Percentiles rank a stretch among this genome's conserved stretches.
Evolutionary conservation across 2,113 vertebrate genomes (phyloP).

Genomic region (Lophochroa leadbeateri): DNA sequence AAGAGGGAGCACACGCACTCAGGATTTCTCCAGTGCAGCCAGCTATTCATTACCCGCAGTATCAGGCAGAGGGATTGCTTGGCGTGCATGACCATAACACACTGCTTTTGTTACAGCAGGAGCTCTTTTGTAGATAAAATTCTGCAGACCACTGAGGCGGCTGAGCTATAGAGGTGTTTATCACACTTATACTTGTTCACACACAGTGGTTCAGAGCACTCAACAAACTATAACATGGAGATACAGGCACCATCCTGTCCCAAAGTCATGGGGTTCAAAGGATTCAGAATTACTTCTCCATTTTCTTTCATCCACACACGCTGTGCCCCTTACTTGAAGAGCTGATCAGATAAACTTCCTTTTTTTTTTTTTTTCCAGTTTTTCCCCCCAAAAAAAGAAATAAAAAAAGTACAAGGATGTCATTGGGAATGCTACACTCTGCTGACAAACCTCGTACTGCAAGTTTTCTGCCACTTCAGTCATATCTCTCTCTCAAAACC

Average conservation of each 20-base stretch:
- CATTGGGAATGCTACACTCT: background rate
- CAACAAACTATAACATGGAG: background rate
- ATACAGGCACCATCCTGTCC: background rate
- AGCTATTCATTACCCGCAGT: background rate
- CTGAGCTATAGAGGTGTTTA: background rate
- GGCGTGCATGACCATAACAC: background rate
- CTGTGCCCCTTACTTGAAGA: background rate
- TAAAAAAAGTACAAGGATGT: background rate
- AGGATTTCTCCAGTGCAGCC: background rate
- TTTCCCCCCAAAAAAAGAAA: background rate
- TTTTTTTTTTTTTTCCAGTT: background rate
- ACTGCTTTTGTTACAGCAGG: background rate
- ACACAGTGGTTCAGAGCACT: background rate
- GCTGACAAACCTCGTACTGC: background rate
- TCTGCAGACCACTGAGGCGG: background rate
- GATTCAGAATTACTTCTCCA: background rate
- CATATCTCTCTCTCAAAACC: background rate
- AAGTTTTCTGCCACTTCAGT: background rate
- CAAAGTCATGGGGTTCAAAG: background rate
- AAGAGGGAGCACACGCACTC: rapidly evolving
- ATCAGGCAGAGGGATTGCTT: background rate
- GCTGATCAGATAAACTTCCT: background rate
- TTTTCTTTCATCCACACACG: background rate
- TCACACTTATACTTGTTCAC: background rate
- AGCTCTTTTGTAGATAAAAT: background rate